phyloP scores from a whole-genome alignment of 2,888 invertebrate genomes.

The Vannuccia rotundouncinata region DNA sequence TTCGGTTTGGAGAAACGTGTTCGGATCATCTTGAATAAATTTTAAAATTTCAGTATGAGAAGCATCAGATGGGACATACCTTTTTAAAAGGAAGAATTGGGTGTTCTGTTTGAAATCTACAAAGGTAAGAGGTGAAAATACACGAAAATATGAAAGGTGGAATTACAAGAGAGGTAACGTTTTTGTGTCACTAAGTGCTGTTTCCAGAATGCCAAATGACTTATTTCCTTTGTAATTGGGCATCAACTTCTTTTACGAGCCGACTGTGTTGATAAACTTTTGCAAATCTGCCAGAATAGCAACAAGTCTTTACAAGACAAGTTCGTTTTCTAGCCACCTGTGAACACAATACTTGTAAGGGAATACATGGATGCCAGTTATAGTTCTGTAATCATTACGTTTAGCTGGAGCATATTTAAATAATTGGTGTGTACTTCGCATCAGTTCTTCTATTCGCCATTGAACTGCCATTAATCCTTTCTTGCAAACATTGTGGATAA shows the following conservation, averaged over 20 bases:
- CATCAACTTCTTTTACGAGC: background rate
- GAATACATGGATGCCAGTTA: background rate
- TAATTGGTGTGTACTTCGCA: background rate
- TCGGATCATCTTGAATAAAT: too few relatives aligned
- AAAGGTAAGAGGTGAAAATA: too few relatives aligned
- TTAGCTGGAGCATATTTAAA: background rate
- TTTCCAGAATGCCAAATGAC: background rate
- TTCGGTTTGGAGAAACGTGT: too few relatives aligned
- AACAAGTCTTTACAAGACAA: background rate
- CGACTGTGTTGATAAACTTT: background rate
- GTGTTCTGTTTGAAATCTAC: too few relatives aligned
- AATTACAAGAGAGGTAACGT: background rate
- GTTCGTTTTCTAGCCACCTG: constrained; percentile 2
- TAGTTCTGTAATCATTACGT: constrained; percentile 3
- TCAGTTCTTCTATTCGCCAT: constrained; percentile 11
- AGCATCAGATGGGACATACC: too few relatives aligned
- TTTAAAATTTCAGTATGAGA: too few relatives aligned
- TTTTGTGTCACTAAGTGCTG: background rate
- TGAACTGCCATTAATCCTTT: background rate
- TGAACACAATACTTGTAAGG: background rate
- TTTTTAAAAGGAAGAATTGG: too few relatives aligned
- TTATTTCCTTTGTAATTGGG: constrained; percentile 9
- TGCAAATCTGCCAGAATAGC: background rate
- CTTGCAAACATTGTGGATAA: background rate
- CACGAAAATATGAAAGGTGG: too few relatives aligned